Evolutionary conservation across 2,797 vertebrate species (phyloP), one percentile per base, ranked within the genome.

Genomic region (Hylomyscus alleni): DNA sequence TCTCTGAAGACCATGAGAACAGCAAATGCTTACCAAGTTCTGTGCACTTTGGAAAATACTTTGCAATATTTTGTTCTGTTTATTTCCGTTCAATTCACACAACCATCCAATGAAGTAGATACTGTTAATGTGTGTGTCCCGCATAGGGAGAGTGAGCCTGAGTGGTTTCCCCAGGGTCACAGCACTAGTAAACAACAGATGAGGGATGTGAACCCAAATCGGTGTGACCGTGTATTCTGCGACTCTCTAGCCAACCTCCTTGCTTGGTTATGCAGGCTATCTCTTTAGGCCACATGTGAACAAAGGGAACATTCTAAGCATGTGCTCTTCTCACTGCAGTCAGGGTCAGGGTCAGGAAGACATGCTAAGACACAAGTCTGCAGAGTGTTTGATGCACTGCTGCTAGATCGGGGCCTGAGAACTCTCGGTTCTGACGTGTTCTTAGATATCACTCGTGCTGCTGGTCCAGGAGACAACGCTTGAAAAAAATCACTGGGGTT

Each of bases 1-100:
- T 88, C n/a, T 81, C 58, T 83, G 40, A 81, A 85, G 54, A 58
- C 65, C 81, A 72, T 89, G 65, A 86, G 67, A 89, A 69, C 13
- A 65, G 80, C 52, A 65, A 94, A n/a, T 80, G 75, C 77, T 94
- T 67, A 56, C 15, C 58, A 73, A 89, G 73, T 19, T 72, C 58
- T 52, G 8, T 44, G 19, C 60, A 4, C 20, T 3, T 89, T 77
- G 52, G 24, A 58, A 81, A 95, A 89, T 56, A 67, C 50, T 11
- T 83, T 91, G 62, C 17, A 58, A 44, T 58, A 58, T 89, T 90
- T 81, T 88, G 44, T 72, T 40, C 67, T 54, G 15, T 87, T 54
- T 40, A 37, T 90, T 83, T 47, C 7, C 50, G 56, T 52, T 73
- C 76, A 65, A 47, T 91, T 52, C 34, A 93, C 69, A 89, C 73